Evolutionary conservation across 2,888 invertebrate species (phyloP).

Genomic region (Alcis repandata): DNA sequence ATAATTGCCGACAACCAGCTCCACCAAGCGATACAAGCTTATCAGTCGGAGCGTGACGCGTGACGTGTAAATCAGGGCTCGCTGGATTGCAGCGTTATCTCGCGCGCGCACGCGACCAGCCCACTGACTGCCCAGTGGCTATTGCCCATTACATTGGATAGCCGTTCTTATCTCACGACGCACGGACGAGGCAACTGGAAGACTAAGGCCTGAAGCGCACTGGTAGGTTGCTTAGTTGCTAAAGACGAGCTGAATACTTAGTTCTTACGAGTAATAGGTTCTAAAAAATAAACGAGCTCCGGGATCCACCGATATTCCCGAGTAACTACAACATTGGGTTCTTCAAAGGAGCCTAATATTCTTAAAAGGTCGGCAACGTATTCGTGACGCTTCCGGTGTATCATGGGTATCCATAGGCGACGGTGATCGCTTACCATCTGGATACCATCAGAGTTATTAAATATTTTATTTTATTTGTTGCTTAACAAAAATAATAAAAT

Average conservation of each 20-base stretch:
- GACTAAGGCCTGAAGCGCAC: not conserved
- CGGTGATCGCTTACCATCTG: no score
- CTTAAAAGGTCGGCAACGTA: no score
- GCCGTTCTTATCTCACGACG: slow-evolving; percentile 10
- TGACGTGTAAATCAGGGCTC: not conserved
- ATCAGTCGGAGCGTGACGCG: not conserved
- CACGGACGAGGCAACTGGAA: not conserved
- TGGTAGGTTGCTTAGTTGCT: not conserved
- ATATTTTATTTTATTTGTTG: no score
- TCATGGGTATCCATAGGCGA: no score
- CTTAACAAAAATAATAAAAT: no score
- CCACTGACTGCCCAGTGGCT: not conserved
- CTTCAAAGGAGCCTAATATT: no score
- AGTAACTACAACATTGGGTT: no score
- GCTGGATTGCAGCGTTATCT: slow-evolving; percentile 21
- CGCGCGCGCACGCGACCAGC: slow-evolving; percentile 14
- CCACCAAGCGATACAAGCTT: not conserved
- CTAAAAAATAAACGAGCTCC: no score
- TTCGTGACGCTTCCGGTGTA: no score
- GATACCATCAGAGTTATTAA: no score
- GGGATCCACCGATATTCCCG: no score
- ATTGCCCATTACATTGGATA: slow-evolving; percentile 1
- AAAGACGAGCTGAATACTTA: not conserved
- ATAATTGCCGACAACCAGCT: not conserved
- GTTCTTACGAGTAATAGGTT: no score